phyloP scores from a whole-genome alignment of 2,888 invertebrate genomes.

The Drosophila merina region DNA sequence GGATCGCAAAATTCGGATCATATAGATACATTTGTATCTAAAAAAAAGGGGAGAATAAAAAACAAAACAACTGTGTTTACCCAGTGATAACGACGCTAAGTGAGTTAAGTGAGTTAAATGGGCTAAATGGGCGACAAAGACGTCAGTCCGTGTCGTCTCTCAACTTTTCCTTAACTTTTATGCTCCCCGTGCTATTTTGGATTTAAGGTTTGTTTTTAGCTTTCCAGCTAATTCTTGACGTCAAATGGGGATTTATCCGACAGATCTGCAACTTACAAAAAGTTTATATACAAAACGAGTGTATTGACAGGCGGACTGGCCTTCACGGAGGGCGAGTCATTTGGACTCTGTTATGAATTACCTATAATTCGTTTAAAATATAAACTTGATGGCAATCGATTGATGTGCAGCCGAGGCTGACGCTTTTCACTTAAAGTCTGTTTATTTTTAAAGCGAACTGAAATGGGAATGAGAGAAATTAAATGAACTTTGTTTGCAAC shows the following conservation, averaged over 20 bases:
- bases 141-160: conserved; percentile 58
- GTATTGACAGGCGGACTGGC: conserved; percentile 45
- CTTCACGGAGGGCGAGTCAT: conserved; percentile 40
- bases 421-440: conserved; percentile 39
- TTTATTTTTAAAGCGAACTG: conserved; percentile 56
- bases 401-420: conserved; percentile 21
- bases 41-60: background rate
- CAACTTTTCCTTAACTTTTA: conserved; percentile 12
- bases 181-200: conserved; percentile 35
- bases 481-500: conserved; percentile 35
- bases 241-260: conserved; percentile 18
- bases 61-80: conserved; percentile 45
- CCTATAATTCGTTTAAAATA: conserved; percentile 32
- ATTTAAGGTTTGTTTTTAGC: conserved; percentile 26
- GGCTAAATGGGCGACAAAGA: conserved; percentile 36
- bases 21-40: conserved; percentile 23
- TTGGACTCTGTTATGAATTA: conserved; percentile 34
- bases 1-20: conserved; percentile 1
- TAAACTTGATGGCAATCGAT: conserved; percentile 31
- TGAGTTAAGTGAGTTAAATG: conserved; percentile 19
- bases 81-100: conserved; percentile 24
- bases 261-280: background rate
- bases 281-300: background rate
- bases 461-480: conserved; percentile 50
- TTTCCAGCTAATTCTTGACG: conserved; percentile 26